Evolutionary conservation across 2,113 vertebrate species (phyloP).

Genomic region (Pitta sordida): DNA sequence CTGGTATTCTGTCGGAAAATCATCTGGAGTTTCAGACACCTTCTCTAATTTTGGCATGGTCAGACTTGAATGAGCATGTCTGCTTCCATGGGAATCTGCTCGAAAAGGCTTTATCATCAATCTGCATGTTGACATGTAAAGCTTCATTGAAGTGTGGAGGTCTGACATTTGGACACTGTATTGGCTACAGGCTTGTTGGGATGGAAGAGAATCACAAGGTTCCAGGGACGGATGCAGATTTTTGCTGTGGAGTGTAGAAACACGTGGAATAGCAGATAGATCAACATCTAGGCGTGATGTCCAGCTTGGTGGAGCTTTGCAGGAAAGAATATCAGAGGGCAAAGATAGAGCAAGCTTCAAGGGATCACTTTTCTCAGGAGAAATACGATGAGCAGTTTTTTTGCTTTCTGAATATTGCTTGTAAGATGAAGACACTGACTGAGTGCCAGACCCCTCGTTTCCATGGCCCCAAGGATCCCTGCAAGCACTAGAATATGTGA

Average conservation of each 20-base stretch:
- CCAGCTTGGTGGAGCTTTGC: constrained; percentile 42
- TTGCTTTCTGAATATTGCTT: constrained; percentile 1
- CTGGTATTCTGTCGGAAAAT: background rate
- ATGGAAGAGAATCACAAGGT: background rate
- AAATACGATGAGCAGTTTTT: background rate
- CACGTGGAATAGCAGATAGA: constrained; percentile 44
- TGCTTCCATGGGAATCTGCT: background rate
- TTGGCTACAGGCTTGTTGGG: background rate
- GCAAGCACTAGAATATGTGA: background rate
- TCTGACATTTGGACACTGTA: constrained; percentile 18
- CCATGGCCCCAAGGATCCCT: background rate
- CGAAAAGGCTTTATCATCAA: constrained; percentile 49
- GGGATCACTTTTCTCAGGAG: background rate
- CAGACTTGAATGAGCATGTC: constrained; percentile 11
- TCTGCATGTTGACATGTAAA: constrained; percentile 71
- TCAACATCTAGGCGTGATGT: constrained; percentile 55
- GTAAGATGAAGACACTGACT: background rate
- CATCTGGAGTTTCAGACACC: background rate
- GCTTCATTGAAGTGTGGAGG: constrained; percentile 54
- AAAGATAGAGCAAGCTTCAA: constrained; percentile 35
- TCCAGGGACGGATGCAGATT: background rate
- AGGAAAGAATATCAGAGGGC: constrained; percentile 6
- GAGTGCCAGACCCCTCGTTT: background rate
- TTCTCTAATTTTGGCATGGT: constrained; percentile 38
- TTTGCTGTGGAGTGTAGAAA: constrained; percentile 29